phyloP scores from a whole-genome alignment of 2,113 vertebrate genomes.

The Synodontis membranacea region DNA sequence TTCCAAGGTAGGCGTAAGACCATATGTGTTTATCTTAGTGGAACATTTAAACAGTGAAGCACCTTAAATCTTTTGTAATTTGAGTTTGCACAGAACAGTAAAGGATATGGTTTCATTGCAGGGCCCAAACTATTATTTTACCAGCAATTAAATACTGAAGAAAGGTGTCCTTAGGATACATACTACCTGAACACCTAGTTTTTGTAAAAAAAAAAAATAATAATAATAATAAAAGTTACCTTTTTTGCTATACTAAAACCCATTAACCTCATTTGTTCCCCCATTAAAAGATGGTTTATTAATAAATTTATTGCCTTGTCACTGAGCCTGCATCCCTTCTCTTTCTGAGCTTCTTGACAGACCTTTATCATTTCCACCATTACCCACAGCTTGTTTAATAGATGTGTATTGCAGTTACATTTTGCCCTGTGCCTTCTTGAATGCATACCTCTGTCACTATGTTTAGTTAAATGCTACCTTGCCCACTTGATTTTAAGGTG shows the following conservation, averaged over 20 bases:
- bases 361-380: neutral
- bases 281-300: neutral
- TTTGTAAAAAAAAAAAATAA: neutral
- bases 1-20: conserved; percentile 85
- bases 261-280: no score
- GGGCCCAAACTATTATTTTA: neutral
- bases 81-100: neutral
- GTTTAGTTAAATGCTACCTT: neutral
- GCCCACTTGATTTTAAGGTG: neutral
- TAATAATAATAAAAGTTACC: no score
- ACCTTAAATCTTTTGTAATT: neutral
- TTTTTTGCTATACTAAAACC: no score
- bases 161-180: neutral
- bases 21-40: neutral
- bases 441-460: neutral
- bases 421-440: neutral
- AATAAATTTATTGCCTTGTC: neutral
- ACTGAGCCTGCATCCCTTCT: neutral
- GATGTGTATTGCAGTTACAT: neutral
- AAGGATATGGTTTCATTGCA: neutral
- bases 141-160: neutral
- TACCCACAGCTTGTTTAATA: neutral
- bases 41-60: neutral
- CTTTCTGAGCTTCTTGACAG: neutral
- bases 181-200: neutral